Percentiles rank a stretch among this genome's conserved stretches.
phyloP scores from a whole-genome alignment of 2,888 invertebrate species.

The Schrankia costaestrigalis region DNA sequence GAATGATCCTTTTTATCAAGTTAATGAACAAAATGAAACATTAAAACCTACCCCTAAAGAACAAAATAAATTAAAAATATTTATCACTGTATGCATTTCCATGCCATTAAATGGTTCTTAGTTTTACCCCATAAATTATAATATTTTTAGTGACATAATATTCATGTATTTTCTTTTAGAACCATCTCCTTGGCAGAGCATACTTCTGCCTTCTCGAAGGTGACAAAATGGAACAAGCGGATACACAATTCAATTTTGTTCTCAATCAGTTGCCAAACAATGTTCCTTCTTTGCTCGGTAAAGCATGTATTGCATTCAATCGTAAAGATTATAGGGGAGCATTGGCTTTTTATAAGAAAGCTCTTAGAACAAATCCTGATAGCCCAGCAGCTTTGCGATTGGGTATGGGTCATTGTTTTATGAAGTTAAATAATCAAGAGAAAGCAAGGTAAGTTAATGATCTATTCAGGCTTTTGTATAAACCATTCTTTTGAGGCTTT shows the following conservation, averaged over 20 bases:
- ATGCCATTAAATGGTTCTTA: too few species aligned
- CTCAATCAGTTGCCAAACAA: conserved; percentile 96
- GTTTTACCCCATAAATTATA: neutral
- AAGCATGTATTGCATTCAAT: conserved; percentile 99
- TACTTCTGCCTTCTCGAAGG: conserved; percentile 99
- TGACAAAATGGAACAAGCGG: conserved; percentile 99
- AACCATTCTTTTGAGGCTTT: too few species aligned
- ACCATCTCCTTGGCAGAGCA: conserved; percentile 98
- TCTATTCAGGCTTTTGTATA: too few species aligned
- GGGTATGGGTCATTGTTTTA: conserved; percentile 99
- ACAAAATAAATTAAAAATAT: too few species aligned
- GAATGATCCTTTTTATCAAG: neutral
- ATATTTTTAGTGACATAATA: too few species aligned
- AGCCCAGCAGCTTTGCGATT: conserved; percentile 98
- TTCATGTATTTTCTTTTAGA: conserved; percentile 81
- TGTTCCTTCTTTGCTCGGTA: conserved; percentile 97
- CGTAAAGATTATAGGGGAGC: conserved; percentile 98
- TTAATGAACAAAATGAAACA: too few species aligned
- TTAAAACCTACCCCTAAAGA: too few species aligned
- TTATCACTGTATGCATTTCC: neutral
- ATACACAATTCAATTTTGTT: conserved; percentile 99
- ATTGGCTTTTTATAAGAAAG: conserved; percentile 98
- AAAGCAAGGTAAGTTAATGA: conserved; percentile 87
- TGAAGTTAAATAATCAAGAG: conserved; percentile 96
- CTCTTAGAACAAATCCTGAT: conserved; percentile 95